These are phyloP conservation scores for Numenius phaeopus DNA, from an alignment of 2,797 vertebrate genomes.

Conservation along the genomic window DNA sequence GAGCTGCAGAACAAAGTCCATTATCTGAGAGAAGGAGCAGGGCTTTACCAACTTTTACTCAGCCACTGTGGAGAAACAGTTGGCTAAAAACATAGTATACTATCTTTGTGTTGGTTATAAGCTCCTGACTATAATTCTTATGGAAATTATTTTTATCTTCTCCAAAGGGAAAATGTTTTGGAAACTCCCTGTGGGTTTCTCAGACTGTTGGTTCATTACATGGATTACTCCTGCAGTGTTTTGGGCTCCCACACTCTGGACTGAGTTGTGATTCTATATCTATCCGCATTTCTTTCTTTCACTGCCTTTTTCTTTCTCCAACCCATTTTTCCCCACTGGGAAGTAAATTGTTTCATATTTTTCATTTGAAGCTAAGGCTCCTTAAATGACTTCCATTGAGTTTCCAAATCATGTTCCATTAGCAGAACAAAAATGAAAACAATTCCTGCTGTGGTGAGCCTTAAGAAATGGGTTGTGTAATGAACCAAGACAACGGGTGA, in stretches of 20 bases:
- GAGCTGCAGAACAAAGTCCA: neutral
- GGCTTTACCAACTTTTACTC: slow-evolving; percentile 27
- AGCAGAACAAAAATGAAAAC: slow-evolving; percentile 56
- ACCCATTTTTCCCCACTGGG: slow-evolving; percentile 26
- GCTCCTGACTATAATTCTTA: slow-evolving; percentile 10
- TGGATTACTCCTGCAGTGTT: slow-evolving; percentile 37
- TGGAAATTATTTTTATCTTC: slow-evolving; percentile 58
- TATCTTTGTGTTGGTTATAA: slow-evolving; percentile 18
- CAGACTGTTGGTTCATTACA: slow-evolving; percentile 3
- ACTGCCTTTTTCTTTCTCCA: neutral
- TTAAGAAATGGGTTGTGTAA: slow-evolving; percentile 46
- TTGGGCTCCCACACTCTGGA: neutral
- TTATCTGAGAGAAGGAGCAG: neutral
- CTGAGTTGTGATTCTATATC: slow-evolving; percentile 9
- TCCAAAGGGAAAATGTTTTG: slow-evolving; percentile 39
- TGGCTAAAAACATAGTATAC: neutral
- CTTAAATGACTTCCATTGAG: slow-evolving; percentile 10
- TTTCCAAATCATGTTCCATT: slow-evolving; percentile 50
- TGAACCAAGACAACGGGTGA: slow-evolving; percentile 41
- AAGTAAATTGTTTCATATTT: slow-evolving; percentile 59
- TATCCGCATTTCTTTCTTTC: slow-evolving; percentile 39
- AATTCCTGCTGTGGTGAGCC: slow-evolving; percentile 32
- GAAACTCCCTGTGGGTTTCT: slow-evolving; percentile 46
- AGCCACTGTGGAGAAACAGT: neutral
- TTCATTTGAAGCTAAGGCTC: slow-evolving; percentile 22